Evolutionary conservation across 2,113 vertebrate genomes (phyloP).

Genomic region (Pavo muticus): DNA sequence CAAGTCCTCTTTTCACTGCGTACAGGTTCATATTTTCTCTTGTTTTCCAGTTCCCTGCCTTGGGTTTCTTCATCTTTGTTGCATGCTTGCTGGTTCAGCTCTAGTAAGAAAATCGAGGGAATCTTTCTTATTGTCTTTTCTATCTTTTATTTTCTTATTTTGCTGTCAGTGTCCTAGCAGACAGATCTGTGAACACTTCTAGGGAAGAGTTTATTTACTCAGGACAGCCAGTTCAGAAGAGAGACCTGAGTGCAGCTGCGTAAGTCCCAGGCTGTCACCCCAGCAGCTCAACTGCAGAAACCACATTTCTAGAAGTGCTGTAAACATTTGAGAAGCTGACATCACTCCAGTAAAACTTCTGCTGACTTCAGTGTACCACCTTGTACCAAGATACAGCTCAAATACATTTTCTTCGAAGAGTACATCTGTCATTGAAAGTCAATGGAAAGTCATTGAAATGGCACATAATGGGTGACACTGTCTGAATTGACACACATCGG

Average conservation of each 20-base stretch:
- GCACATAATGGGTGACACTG: not conserved
- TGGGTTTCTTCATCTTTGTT: not conserved
- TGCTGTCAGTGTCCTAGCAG: not conserved
- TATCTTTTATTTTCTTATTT: not conserved
- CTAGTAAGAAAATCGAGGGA: not conserved
- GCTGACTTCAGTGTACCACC: not conserved
- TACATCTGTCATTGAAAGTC: not conserved
- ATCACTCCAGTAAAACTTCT: not conserved
- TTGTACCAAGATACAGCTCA: not conserved
- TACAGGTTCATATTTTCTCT: not conserved
- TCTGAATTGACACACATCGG: not conserved
- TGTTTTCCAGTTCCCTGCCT: not conserved
- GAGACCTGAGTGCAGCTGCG: not conserved
- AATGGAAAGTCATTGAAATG: not conserved
- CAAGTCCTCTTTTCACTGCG: not conserved
- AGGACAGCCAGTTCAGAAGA: not conserved
- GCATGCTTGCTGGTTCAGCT: not conserved
- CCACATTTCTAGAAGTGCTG: not conserved
- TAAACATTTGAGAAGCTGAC: not conserved
- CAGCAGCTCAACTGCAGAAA: not conserved
- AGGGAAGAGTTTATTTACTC: not conserved
- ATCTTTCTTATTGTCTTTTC: not conserved
- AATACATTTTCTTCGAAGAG: not conserved
- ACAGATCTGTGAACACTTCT: not conserved
- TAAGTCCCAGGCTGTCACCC: not conserved